These are phyloP conservation scores for Chondrilla cf. caribensis DNA, from an alignment of 37 sponge, comb jelly and placozoan genomes.

Conservation along the genomic window DNA sequence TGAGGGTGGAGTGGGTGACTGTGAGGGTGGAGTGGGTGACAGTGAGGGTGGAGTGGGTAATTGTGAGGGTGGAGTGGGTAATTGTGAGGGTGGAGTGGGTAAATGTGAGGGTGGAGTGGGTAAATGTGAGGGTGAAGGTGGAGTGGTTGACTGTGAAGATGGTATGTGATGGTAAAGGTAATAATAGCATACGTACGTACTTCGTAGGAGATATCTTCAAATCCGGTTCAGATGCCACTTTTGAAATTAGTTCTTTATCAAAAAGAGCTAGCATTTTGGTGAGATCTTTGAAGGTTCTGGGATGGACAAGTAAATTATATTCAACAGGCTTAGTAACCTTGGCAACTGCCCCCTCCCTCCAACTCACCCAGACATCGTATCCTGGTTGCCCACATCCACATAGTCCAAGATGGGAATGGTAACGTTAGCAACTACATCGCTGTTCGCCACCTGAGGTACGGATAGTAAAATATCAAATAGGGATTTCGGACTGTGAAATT, in stretches of 20 bases:
- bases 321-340: no score
- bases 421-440: conserved; percentile 1
- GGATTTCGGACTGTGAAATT: no score
- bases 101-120: not conserved
- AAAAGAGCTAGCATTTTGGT: conserved; percentile 38
- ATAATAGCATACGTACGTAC: not conserved
- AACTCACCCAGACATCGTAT: not conserved
- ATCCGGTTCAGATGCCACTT: conserved; percentile 7
- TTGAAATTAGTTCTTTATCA: conserved; percentile 44
- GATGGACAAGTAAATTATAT: no score
- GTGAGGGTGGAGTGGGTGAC: not conserved
- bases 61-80: not conserved
- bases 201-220: no score
- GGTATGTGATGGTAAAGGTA: not conserved
- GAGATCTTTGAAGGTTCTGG: conserved; percentile 37
- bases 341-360: not conserved
- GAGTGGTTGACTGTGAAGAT: not conserved
- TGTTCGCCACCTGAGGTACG: not conserved
- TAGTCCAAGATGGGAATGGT: not conserved
- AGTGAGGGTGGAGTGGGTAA: not conserved
- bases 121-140: not conserved
- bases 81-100: not conserved
- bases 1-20: not conserved
- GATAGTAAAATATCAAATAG: no score
- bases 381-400: not conserved